Conservation (phyloP, 2,113 vertebrate species). For the Micronycteris hirsuta region DNA sequence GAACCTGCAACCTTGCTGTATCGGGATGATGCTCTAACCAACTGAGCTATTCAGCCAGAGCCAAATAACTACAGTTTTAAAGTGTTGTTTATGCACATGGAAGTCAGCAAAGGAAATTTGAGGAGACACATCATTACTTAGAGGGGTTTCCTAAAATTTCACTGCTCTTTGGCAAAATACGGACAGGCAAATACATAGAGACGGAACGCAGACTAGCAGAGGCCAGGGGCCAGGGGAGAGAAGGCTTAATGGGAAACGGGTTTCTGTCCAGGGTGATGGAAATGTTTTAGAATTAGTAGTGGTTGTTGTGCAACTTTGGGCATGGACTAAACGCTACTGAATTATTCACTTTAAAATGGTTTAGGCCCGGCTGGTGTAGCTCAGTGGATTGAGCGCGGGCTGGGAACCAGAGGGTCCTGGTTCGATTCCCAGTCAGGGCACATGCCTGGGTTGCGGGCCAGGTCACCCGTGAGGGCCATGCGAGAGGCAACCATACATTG, state of each 20-base stretch:
- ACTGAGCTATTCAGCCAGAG: no score
- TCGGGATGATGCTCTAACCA: no score
- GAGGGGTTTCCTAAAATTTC: not conserved
- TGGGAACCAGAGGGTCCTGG: no score
- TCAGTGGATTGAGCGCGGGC: no score
- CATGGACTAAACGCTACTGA: not conserved
- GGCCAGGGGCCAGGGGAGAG: not conserved
- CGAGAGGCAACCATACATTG: no score
- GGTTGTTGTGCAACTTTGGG: no score
- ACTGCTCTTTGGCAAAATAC: not conserved
- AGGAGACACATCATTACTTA: not conserved
- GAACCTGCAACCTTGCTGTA: no score
- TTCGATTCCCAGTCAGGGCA: no score
- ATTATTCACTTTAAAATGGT: not conserved
- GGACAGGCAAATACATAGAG: not conserved
- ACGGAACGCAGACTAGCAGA: not conserved
- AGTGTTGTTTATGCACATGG: rapidly evolving
- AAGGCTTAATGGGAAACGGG: not conserved
- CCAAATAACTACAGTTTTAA: not conserved
- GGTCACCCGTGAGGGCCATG: no score
- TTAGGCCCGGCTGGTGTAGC: no score
- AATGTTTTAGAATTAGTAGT: not conserved
- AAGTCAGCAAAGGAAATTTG: not conserved
- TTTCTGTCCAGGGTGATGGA: not conserved
- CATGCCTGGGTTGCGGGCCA: no score